Evolutionary conservation across 2,113 vertebrate species (phyloP).

Genomic region (Hydrolagus affinis): DNA sequence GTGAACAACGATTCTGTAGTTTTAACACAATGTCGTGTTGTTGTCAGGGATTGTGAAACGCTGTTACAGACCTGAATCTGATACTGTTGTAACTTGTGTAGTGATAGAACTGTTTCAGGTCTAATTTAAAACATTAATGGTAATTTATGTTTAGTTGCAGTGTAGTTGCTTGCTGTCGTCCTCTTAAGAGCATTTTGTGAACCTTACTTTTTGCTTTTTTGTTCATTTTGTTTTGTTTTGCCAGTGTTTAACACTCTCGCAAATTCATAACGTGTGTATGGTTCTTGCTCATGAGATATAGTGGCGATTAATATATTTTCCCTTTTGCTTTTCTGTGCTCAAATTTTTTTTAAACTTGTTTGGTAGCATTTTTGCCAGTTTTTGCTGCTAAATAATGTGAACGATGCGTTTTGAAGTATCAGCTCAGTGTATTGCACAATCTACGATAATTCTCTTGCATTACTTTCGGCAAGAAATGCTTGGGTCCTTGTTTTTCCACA

Average conservation of each 20-base stretch:
- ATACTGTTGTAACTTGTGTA: constrained; percentile 67
- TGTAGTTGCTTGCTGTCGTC: constrained; percentile 60
- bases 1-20: constrained; percentile 45
- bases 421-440: constrained; percentile 51
- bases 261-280: constrained; percentile 43
- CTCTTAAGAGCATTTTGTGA: constrained; percentile 54
- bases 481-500: constrained; percentile 45
- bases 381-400: constrained; percentile 52
- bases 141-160: constrained; percentile 49
- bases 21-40: constrained; percentile 49
- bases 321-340: constrained; percentile 37
- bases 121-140: constrained; percentile 46
- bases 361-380: constrained; percentile 47
- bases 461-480: constrained; percentile 52
- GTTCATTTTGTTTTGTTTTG: constrained; percentile 34
- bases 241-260: neutral
- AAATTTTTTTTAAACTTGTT: constrained; percentile 59
- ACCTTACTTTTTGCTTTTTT: constrained; percentile 40
- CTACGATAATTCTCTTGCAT: constrained; percentile 44
- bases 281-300: constrained; percentile 67
- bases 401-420: constrained; percentile 44
- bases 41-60: constrained; percentile 60
- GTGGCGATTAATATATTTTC: constrained; percentile 56
- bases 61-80: constrained; percentile 56
- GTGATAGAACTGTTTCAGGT: constrained; percentile 56